Conservation (phyloP, 2,888 invertebrate genomes). For the Callyntrura sp. region DNA sequence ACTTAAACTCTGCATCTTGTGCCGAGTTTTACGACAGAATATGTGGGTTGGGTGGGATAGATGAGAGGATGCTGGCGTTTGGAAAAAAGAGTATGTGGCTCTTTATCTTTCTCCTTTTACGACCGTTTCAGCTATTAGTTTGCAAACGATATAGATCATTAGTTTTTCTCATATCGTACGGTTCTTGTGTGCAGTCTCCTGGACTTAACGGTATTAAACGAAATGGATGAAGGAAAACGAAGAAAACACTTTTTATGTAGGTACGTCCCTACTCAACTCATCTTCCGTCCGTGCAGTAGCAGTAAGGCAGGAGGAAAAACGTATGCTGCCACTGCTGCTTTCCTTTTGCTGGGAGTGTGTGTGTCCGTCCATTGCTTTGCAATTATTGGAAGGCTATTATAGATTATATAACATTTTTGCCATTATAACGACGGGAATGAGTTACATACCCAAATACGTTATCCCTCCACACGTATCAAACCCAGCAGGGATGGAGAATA, state of each 20-base stretch:
- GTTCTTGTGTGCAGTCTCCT: constrained; percentile 33
- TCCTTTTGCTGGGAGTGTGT: background rate
- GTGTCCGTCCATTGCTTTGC: constrained; percentile 22
- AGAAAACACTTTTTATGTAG: constrained; percentile 67
- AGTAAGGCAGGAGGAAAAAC: background rate
- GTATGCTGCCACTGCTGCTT: background rate
- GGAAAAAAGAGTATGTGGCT: constrained; percentile 10
- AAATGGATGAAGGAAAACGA: constrained; percentile 55
- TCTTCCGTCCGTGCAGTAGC: background rate
- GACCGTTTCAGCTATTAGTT: constrained; percentile 72
- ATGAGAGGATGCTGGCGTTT: constrained; percentile 17
- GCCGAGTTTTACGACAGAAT: constrained; percentile 31
- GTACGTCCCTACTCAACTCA: constrained; percentile 22
- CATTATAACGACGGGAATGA: constrained; percentile 35
- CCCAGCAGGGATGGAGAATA: background rate
- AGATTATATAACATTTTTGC: constrained; percentile 23
- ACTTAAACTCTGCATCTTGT: constrained; percentile 11
- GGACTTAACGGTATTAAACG: constrained; percentile 51
- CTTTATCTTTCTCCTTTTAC: constrained; percentile 50
- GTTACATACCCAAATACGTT: background rate
- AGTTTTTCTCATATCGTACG: constrained; percentile 62
- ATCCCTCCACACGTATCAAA: background rate
- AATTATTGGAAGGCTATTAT: constrained; percentile 4
- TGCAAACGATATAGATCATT: constrained; percentile 76
- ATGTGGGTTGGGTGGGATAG: constrained; percentile 55